Evolutionary conservation across 2,888 invertebrate genomes (phyloP).

Genomic region (Mythimna impura): DNA sequence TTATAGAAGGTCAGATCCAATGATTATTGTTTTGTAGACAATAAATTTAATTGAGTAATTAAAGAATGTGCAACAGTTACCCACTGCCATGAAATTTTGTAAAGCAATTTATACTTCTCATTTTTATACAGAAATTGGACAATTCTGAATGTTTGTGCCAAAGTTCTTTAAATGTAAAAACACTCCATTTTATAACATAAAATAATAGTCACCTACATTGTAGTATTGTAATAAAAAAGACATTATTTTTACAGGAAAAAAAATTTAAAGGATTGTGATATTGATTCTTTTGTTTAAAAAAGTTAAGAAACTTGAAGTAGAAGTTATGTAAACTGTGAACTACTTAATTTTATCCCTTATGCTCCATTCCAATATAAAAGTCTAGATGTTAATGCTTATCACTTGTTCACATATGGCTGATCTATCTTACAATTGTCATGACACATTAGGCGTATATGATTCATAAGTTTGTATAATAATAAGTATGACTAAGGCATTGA

Average conservation of each 20-base stretch:
- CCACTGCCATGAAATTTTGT: slow-evolving; percentile 60
- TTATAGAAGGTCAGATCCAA: slow-evolving; percentile 58
- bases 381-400: slow-evolving; percentile 49
- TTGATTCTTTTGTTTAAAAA: slow-evolving; percentile 22
- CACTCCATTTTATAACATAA: slow-evolving; percentile 44
- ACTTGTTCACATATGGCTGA: slow-evolving; percentile 44
- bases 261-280: slow-evolving; percentile 23
- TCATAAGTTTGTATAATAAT: slow-evolving; percentile 61
- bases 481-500: slow-evolving; percentile 64
- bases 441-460: slow-evolving; percentile 61
- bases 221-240: slow-evolving; percentile 31
- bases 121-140: slow-evolving; percentile 45
- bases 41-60: slow-evolving; percentile 45
- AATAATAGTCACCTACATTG: slow-evolving; percentile 23
- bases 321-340: slow-evolving; percentile 21
- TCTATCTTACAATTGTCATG: slow-evolving; percentile 43
- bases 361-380: slow-evolving; percentile 34
- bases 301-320: slow-evolving; percentile 19
- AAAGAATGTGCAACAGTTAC: slow-evolving; percentile 47
- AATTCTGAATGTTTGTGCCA: slow-evolving; percentile 69
- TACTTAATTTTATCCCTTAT: slow-evolving; percentile 8
- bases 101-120: slow-evolving; percentile 34
- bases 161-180: slow-evolving; percentile 52
- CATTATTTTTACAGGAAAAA: slow-evolving; percentile 28
- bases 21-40: slow-evolving; percentile 26